phyloP scores from a whole-genome alignment of 2,888 invertebrate species.

The Brenthis daphne region DNA sequence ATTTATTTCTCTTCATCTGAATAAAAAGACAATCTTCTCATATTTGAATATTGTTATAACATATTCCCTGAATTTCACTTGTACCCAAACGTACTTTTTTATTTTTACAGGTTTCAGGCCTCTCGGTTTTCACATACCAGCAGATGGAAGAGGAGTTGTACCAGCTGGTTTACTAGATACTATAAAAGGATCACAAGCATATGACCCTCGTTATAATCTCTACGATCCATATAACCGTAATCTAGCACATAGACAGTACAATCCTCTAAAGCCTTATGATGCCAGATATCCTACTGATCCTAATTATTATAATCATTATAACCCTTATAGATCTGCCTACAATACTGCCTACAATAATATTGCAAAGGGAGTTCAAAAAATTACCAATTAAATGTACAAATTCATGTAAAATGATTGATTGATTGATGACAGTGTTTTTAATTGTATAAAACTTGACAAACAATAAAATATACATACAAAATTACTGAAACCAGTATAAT shows the following conservation, averaged over 20 bases:
- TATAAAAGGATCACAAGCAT: slow-evolving; percentile 31
- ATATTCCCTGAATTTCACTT: too few species aligned
- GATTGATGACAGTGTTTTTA: too few species aligned
- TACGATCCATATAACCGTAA: slow-evolving; percentile 51
- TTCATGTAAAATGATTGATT: too few species aligned
- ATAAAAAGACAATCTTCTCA: too few species aligned
- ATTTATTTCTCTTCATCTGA: too few species aligned
- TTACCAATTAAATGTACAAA: slow-evolving; percentile 26
- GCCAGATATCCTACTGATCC: slow-evolving; percentile 48
- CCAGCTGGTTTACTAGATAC: slow-evolving; percentile 45
- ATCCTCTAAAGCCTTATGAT: slow-evolving; percentile 48
- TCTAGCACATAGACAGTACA: slow-evolving; percentile 48
- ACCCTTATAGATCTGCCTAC: slow-evolving; percentile 38
- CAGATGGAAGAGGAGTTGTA: slow-evolving; percentile 78
- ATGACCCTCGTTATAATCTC: slow-evolving; percentile 50
- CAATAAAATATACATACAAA: too few species aligned
- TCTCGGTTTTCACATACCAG: slow-evolving; percentile 85
- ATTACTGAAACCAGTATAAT: too few species aligned
- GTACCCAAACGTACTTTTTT: not conserved
- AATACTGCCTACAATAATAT: slow-evolving; percentile 37
- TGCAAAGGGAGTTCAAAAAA: slow-evolving; percentile 44
- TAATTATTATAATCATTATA: slow-evolving; percentile 45
- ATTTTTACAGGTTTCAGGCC: slow-evolving; percentile 79
- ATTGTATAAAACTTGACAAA: too few species aligned
- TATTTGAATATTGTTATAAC: too few species aligned